Conservation (phyloP, 2,888 invertebrate genomes). For the Hydroisotoma schaefferi region DNA sequence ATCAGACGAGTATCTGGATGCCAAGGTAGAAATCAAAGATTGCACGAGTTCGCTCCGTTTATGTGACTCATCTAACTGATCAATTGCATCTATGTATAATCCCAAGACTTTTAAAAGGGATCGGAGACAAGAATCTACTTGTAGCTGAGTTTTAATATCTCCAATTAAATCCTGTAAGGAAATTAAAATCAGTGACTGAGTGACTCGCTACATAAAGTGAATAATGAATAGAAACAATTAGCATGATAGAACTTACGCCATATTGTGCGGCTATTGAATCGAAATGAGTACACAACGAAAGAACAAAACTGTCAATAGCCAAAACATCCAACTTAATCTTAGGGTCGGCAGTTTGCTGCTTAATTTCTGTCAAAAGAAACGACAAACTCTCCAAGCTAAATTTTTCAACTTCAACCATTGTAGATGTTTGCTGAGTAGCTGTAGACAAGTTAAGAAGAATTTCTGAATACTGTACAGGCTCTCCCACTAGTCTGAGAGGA, state of each 20-base stretch:
- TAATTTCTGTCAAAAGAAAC: conserved; percentile 28
- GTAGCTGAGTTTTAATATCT: conserved; percentile 2
- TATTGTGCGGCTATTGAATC: conserved; percentile 13
- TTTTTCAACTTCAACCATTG: conserved; percentile 12
- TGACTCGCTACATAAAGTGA: no score
- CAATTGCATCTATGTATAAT: conserved; percentile 24
- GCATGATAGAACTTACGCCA: background rate
- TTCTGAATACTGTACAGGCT: conserved; percentile 11
- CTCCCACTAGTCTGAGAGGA: conserved; percentile 15
- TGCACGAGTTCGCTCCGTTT: background rate
- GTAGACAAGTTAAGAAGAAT: conserved; percentile 21
- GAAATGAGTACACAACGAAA: conserved; percentile 22
- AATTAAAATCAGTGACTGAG: no score
- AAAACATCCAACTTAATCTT: conserved; percentile 19
- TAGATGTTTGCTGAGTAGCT: conserved; percentile 5
- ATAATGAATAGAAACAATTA: no score
- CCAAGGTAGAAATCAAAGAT: conserved; percentile 1
- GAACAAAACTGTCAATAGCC: conserved; percentile 15
- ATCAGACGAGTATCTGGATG: background rate
- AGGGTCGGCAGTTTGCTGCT: conserved; percentile 21
- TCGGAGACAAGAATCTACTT: conserved; percentile 25
- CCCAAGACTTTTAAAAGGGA: conserved; percentile 20
- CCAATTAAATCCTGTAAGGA: background rate
- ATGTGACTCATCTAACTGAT: background rate
- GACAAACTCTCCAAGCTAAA: conserved; percentile 28